These are phyloP conservation scores for Platysternon megacephalum DNA, from an alignment of 2,113 vertebrate genomes.

Conservation along the genomic window DNA sequence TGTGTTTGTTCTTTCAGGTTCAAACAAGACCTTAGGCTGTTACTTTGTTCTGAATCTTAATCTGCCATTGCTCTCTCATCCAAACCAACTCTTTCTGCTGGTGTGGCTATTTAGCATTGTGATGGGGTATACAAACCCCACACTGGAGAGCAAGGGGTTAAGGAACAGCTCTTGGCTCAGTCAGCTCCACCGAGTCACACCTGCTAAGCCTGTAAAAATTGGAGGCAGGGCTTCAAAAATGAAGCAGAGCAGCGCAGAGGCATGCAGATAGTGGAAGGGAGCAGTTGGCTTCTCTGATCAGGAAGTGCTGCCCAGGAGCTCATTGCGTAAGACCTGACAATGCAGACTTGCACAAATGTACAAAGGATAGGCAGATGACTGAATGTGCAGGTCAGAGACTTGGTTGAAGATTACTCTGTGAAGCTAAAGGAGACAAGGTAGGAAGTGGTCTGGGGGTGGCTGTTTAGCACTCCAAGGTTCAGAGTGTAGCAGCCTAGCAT, in stretches of 20 bases:
- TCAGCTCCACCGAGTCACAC: too few species aligned
- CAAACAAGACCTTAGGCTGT: not conserved
- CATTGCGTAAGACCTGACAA: not conserved
- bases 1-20: not conserved
- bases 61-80: conserved; percentile 29
- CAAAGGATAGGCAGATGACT: not conserved
- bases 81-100: conserved; percentile 15
- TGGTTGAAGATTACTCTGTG: not conserved
- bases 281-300: too few species aligned
- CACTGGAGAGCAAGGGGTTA: too few species aligned
- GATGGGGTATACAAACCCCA: too few species aligned
- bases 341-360: not conserved
- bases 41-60: not conserved
- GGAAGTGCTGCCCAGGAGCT: too few species aligned
- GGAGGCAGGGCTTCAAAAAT: too few species aligned
- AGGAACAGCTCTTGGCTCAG: too few species aligned
- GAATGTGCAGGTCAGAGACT: not conserved
- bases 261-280: too few species aligned
- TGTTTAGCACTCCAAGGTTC: not conserved
- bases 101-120: conserved; percentile 22
- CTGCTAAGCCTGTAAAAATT: too few species aligned
- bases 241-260: too few species aligned
- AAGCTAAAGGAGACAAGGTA: not conserved
- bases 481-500: not conserved
- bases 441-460: not conserved